phyloP scores from a whole-genome alignment of 2,113 vertebrate genomes.

The Passer domesticus region DNA sequence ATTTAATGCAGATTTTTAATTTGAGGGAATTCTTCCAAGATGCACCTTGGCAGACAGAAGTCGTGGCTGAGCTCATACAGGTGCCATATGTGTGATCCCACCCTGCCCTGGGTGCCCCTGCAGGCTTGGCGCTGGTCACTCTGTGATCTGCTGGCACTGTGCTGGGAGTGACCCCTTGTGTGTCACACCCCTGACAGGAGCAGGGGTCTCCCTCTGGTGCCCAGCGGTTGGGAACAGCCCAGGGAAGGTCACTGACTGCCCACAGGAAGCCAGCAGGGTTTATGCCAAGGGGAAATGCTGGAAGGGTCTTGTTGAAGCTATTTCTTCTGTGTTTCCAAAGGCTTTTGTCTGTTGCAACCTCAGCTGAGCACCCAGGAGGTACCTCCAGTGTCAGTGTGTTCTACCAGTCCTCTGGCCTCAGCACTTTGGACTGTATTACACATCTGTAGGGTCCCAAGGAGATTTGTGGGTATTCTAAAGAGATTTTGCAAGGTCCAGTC shows the following conservation, averaged over 20 bases:
- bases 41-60: background rate
- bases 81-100: accelerated
- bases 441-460: background rate
- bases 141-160: accelerated
- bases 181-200: background rate
- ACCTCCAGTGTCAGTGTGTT: background rate
- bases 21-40: background rate
- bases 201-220: accelerated
- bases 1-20: background rate
- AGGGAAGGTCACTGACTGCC: background rate
- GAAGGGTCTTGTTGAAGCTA: background rate
- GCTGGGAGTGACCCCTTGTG: background rate
- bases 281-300: background rate
- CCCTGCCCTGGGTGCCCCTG: background rate
- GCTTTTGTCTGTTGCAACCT: background rate
- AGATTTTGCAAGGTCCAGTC: background rate
- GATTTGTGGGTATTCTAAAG: background rate
- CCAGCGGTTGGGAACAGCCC: accelerated
- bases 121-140: background rate
- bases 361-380: background rate
- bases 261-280: background rate
- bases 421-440: accelerated
- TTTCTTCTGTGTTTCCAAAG: background rate
- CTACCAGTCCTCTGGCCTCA: background rate
- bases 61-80: accelerated